These are phyloP conservation scores for Pterostichus madidus DNA, from an alignment of 2,888 invertebrate species.

Conservation along the genomic window DNA sequence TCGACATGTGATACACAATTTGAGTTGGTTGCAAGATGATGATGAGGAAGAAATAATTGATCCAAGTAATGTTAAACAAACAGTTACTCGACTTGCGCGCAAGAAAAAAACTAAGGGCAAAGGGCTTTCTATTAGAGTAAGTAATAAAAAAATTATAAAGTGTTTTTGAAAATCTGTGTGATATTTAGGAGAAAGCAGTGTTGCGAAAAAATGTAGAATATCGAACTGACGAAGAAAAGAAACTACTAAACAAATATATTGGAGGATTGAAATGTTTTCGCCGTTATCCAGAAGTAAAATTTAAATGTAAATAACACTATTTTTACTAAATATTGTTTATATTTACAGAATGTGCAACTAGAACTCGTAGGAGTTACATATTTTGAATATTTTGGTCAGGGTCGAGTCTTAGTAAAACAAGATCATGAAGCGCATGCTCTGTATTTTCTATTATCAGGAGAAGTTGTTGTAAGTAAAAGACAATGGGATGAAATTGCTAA, in stretches of 20 bases:
- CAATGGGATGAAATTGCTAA: conserved; percentile 79
- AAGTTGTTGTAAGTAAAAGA: conserved; percentile 78
- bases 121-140: conserved; percentile 78
- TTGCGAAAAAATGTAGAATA: conserved; percentile 79
- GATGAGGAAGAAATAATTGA: conserved; percentile 75
- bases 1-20: conserved; percentile 80
- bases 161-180: conserved; percentile 16
- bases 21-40: conserved; percentile 80
- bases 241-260: conserved; percentile 80
- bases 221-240: conserved; percentile 82
- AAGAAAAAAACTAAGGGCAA: conserved; percentile 76
- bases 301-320: not conserved
- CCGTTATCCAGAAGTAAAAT: conserved; percentile 80
- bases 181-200: conserved; percentile 81
- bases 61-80: conserved; percentile 78
- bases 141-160: not conserved
- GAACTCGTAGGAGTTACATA: conserved; percentile 81
- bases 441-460: conserved; percentile 84
- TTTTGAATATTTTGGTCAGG: conserved; percentile 82
- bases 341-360: conserved; percentile 80
- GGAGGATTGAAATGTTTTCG: conserved; percentile 82
- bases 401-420: conserved; percentile 82
- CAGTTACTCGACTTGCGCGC: conserved; percentile 76
- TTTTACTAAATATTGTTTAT: conserved; percentile 3
- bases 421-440: conserved; percentile 81